Conservation (phyloP, 2,113 vertebrate species). For the Synodontis membranacea region DNA sequence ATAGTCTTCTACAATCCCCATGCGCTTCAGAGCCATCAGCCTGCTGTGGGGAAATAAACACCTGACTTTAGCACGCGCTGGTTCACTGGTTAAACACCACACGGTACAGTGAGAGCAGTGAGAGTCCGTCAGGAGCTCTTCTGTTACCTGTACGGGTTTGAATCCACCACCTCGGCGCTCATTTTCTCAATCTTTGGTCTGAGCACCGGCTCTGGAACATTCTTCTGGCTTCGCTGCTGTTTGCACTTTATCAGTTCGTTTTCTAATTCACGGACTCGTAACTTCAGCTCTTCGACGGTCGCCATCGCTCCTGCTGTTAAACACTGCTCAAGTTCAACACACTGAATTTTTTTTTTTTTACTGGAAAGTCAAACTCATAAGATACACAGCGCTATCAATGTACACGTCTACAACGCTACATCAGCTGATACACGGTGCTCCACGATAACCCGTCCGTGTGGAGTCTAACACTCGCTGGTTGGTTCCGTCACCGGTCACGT, state of each 20-base stretch:
- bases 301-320: constrained; percentile 57
- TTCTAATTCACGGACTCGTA: constrained; percentile 81
- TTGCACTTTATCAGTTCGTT: constrained; percentile 80
- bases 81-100: not conserved
- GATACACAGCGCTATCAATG: constrained; percentile 14
- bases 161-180: constrained; percentile 92
- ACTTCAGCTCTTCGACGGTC: constrained; percentile 79
- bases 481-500: not conserved
- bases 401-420: constrained; percentile 68
- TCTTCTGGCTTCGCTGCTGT: constrained; percentile 58
- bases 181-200: constrained; percentile 81
- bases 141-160: constrained; percentile 98
- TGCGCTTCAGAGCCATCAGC: constrained; percentile 95
- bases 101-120: not conserved
- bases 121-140: no score
- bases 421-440: constrained; percentile 61
- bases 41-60: constrained; percentile 74
- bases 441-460: constrained; percentile 55
- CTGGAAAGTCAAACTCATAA: not conserved
- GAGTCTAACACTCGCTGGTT: constrained; percentile 39
- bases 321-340: no score
- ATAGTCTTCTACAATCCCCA: constrained; percentile 96
- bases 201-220: constrained; percentile 56
- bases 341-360: not conserved
- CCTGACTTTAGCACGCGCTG: not conserved